Base-by-base conservation (phyloP, 2,888 invertebrate genomes). In the Candidula unifasciata region DNA sequence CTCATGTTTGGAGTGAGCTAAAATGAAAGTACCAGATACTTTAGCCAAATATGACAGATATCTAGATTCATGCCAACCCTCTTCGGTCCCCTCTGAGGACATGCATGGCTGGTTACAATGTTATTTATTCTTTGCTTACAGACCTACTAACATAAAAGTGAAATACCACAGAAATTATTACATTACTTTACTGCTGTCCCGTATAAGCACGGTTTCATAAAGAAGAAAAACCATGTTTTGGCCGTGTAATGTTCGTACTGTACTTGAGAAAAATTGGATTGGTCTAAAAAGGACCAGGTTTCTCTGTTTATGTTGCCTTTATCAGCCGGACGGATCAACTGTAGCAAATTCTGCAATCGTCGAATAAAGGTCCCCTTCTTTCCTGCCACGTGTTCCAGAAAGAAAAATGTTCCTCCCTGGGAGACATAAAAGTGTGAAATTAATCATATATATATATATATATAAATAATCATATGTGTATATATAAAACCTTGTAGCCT, bases 381-480 rank as follows among this genome's bases (percentile, higher is more conserved):
- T 18, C 88, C 90, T 30, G 87, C 87, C 5, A 91, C 90, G 86
- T 91, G 92, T 79, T 92, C 91, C 83, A 92, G 33, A 84, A 89
- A 91, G 73, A 90, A 88, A 80, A 90, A 91, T 52, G 87, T 81
- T 78, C 92, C 91, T 69, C 89, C 90, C 92, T 92, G 88, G 52
- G 87, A 88, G 57, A 68, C n/a, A 44, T 57, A 77, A 54, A 73
- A 44, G 13, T 13, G 13, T 44, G 13, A 44, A 44, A 44, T 44
- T 10, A 13, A 44, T 44, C 44, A 44, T 44, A 44, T 44, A 13
- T 44, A 44, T 13, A 44, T 1, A 44, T 44, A 44, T n/a, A n/a
- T n/a, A n/a, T n/a, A n/a, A n/a, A n/a, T n/a, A n/a, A n/a, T n/a
- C n/a, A n/a, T n/a, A n/a, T n/a, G n/a, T n/a, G n/a, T n/a, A n/a